Conservation (phyloP, 30 jellyfish, hydroid and myxozoan species). For the Hydractinia symbiolongicarpus region DNA sequence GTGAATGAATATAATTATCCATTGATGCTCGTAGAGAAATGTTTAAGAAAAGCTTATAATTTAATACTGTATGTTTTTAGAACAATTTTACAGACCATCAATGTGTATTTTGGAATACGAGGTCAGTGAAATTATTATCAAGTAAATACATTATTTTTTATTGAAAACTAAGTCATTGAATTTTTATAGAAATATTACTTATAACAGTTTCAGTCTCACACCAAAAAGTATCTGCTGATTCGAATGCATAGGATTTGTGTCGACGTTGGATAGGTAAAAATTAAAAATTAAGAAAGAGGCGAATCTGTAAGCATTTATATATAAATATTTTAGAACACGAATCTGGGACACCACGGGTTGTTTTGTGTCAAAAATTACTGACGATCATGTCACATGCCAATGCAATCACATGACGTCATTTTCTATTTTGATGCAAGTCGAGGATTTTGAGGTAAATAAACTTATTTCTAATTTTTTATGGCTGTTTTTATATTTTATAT, state of each 20-base stretch:
- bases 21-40: too few relatives aligned
- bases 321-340: background rate
- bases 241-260: background rate
- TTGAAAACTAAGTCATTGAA: too few relatives aligned
- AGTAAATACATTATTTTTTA: too few relatives aligned
- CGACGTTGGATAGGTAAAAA: background rate
- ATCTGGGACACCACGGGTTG: slow-evolving; percentile 22
- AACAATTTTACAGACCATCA: background rate
- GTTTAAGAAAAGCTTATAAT: too few relatives aligned
- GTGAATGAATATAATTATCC: too few relatives aligned
- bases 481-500: background rate
- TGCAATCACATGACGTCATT: slow-evolving; percentile 36
- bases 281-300: too few relatives aligned
- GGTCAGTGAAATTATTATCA: background rate
- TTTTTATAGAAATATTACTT: too few relatives aligned
- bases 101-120: slow-evolving; percentile 28
- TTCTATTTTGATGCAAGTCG: slow-evolving; percentile 24
- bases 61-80: too few relatives aligned
- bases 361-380: background rate
- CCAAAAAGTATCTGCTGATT: too few relatives aligned
- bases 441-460: slow-evolving; percentile 7
- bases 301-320: too few relatives aligned
- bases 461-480: background rate
- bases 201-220: too few relatives aligned
- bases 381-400: slow-evolving; percentile 9